Percentiles rank a stretch among this genome's conserved stretches.
Conservation (phyloP, 1,140 invertebrate genomes). For the Plectrocnemia conspersa region DNA sequence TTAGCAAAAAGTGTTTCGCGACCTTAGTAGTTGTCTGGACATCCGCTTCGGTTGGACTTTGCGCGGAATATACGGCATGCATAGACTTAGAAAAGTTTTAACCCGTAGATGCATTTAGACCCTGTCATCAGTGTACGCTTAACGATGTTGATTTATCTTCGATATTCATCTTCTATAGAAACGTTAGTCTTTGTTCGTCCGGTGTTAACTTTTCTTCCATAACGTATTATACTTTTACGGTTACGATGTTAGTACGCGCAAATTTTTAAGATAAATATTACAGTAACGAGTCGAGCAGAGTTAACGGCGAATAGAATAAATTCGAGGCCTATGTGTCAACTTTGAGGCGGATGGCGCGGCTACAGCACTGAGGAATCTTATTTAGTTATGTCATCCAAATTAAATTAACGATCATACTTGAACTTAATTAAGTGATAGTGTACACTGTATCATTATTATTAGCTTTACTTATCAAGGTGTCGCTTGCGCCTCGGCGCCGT, state of each 20-base stretch:
- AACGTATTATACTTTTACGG: neutral
- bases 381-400: conserved; percentile 21
- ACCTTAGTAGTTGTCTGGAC: conserved; percentile 21
- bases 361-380: conserved; percentile 21
- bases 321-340: conserved; percentile 8
- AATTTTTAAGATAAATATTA: conserved; percentile 9
- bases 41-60: conserved; percentile 20
- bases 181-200: neutral
- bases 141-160: neutral
- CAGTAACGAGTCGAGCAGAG: conserved; percentile 4
- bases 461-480: conserved; percentile 34
- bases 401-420: conserved; percentile 30
- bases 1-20: conserved; percentile 7
- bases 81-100: conserved; percentile 23
- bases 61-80: conserved; percentile 10
- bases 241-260: conserved; percentile 4
- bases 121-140: conserved; percentile 14
- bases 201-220: no score
- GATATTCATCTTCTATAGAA: neutral
- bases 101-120: conserved; percentile 23
- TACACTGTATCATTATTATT: conserved; percentile 34
- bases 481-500: conserved; percentile 30
- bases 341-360: conserved; percentile 15
- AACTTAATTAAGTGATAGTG: conserved; percentile 34
- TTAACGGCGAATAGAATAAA: conserved; percentile 4